These are phyloP conservation scores for Drosophila kohkoa DNA, from an alignment of 1,140 invertebrate genomes.

Conservation along the genomic window DNA sequence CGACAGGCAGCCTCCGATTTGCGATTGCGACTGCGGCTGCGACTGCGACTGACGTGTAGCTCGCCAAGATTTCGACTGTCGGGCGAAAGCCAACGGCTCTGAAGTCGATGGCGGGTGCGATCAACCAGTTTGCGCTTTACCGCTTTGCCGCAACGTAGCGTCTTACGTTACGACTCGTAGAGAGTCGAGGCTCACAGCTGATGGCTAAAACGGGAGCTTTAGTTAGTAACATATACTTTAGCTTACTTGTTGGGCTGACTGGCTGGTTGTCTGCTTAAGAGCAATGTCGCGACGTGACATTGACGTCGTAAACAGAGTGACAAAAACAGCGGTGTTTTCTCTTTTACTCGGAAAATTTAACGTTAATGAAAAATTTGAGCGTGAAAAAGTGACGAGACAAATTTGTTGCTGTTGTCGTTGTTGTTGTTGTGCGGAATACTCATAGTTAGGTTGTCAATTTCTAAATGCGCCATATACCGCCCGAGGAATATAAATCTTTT, in stretches of 20 bases:
- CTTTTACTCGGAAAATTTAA: slow-evolving; percentile 51
- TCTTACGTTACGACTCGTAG: slow-evolving; percentile 46
- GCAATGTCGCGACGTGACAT: slow-evolving; percentile 37
- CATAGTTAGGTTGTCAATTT: slow-evolving; percentile 29
- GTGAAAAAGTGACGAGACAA: slow-evolving; percentile 34
- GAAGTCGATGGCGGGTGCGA: slow-evolving; percentile 62
- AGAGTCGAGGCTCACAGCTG: slow-evolving; percentile 35
- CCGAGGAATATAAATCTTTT: slow-evolving; percentile 29
- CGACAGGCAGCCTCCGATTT: slow-evolving; percentile 3
- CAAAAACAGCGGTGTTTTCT: slow-evolving; percentile 46
- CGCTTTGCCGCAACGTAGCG: slow-evolving; percentile 53
- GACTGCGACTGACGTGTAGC: slow-evolving; percentile 62
- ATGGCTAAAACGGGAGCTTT: not conserved
- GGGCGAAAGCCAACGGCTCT: slow-evolving; percentile 69
- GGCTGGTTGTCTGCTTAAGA: slow-evolving; percentile 16
- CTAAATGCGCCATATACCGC: not conserved
- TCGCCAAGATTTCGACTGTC: slow-evolving; percentile 70
- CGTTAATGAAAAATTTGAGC: slow-evolving; percentile 42
- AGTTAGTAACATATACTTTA: not conserved
- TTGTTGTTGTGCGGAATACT: slow-evolving; percentile 3
- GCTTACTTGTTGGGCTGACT: no score
- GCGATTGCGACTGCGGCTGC: slow-evolving; percentile 50
- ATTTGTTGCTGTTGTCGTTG: not conserved
- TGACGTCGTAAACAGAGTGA: slow-evolving; percentile 43
- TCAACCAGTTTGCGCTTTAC: slow-evolving; percentile 70